Base-by-base conservation (phyloP, 2,113 vertebrate genomes). In the Balaeniceps rex region DNA sequence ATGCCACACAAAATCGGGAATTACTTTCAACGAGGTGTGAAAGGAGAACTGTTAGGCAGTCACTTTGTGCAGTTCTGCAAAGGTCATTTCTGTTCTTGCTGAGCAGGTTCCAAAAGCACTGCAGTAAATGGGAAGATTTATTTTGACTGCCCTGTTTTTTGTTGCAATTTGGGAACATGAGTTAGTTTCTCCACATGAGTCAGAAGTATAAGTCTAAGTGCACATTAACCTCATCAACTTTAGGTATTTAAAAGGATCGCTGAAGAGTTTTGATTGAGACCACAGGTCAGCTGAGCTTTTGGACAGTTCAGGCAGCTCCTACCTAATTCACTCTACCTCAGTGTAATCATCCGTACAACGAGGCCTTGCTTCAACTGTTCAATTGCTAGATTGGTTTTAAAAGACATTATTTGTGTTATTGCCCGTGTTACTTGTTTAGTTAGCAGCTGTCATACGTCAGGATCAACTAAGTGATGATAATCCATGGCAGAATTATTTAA, bases 371-470 rank as follows among this genome's bases (percentile, higher is more conserved):
- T 95, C 63, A 88, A 55, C 54, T 79, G 7, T 46, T 95, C 10
- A 42, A 7, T 74, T 79, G 33, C 46, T 93, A 72, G 26, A 66
- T 12, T 58, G 29, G 63, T 66, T 91, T 93, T 69, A 80, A 91
- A 89, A 91, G 21, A 79, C 54, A 36, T 81, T 92, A 76, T 82
- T 90, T 89, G 81, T 91, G 46, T 55, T 95, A 74, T 76, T 91
- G 74, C 25, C 72, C 2, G 0, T 88, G 74, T 82, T 97, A 69
- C 78, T 95, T 93, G 63, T 87, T 94, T 93, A 80, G 58, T 94
- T 94, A 96, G 46, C 78, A 89, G 69, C 57, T 95, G 87, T 83
- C 83, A 47, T 85, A 72, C 63, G 38, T 87, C 89, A 91, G 54
- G 63, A 95, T 89, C 63, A 93, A 93, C 66, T 82, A 65, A 96